Percentiles rank a stretch among this genome's conserved stretches.
Conservation (phyloP, 53 echinoderm and acorn worm genomes). For the Paracentrotus lividus region DNA sequence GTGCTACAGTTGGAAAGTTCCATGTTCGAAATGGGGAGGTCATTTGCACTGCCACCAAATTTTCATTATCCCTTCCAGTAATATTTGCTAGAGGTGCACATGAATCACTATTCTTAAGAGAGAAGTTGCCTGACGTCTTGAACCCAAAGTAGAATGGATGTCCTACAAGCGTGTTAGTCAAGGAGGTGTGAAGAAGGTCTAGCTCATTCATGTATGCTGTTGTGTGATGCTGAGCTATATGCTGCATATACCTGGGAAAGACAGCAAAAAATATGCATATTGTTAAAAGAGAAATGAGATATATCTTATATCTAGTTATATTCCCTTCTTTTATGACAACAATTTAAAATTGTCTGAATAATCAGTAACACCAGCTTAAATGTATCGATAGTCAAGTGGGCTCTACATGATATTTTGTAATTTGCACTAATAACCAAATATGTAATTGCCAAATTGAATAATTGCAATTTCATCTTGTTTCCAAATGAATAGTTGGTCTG, state of each 20-base stretch:
- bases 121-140: slow-evolving; percentile 22
- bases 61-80: background rate
- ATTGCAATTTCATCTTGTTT: no score
- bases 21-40: slow-evolving; percentile 15
- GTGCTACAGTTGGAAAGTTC: slow-evolving; percentile 51
- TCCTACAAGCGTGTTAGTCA: slow-evolving; percentile 15
- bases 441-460: no score
- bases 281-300: no score
- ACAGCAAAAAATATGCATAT: background rate
- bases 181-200: slow-evolving; percentile 9
- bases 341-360: no score
- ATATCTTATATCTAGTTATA: no score
- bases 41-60: slow-evolving; percentile 53
- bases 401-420: no score
- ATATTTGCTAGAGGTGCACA: slow-evolving; percentile 27
- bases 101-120: background rate
- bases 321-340: no score
- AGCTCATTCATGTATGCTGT: background rate
- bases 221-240: background rate
- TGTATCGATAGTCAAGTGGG: no score
- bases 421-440: no score
- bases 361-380: no score
- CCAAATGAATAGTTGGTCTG: no score
- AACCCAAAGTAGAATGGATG: slow-evolving; percentile 64
- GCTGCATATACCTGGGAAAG: slow-evolving; percentile 3